Percentiles rank a stretch among this genome's conserved stretches.
Evolutionary conservation across 2,113 vertebrate genomes (phyloP).

Genomic region (Willisornis vidua): DNA sequence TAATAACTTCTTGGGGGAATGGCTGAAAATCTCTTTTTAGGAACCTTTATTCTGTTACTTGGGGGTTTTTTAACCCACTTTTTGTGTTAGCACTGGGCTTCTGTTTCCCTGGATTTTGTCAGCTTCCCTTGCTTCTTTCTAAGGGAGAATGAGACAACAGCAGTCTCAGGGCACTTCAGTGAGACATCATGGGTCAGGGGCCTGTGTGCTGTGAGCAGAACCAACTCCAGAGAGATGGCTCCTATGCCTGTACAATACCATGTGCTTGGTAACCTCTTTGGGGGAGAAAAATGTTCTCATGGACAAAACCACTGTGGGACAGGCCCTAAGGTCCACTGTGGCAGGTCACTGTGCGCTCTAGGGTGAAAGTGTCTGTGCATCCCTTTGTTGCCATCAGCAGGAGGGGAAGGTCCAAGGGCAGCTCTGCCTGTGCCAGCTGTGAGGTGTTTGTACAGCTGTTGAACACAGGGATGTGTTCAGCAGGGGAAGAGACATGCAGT

Average conservation of each 20-base stretch:
- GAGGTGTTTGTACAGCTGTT: background rate
- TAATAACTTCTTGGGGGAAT: background rate
- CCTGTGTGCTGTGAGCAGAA: background rate
- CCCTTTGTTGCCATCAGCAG: background rate
- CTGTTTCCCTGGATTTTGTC: background rate
- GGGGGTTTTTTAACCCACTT: background rate
- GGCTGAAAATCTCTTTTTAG: background rate
- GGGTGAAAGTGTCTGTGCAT: background rate
- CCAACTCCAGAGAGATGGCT: background rate
- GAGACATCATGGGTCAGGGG: background rate
- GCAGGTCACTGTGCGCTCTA: fast-evolving
- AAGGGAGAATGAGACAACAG: background rate
- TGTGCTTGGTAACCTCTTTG: background rate
- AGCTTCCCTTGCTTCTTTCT: background rate
- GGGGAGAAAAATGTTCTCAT: background rate
- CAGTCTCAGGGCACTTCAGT: background rate
- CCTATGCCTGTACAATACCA: fast-evolving
- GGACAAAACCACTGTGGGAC: background rate
- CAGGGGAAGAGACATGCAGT: background rate
- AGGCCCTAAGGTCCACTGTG: fast-evolving
- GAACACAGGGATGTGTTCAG: background rate
- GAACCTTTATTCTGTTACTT: background rate
- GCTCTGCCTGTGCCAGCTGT: background rate
- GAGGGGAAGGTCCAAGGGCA: background rate
- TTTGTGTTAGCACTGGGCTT: background rate